Evolutionary conservation across 2,888 invertebrate genomes (phyloP).

Genomic region (Trachelus stipa): DNA sequence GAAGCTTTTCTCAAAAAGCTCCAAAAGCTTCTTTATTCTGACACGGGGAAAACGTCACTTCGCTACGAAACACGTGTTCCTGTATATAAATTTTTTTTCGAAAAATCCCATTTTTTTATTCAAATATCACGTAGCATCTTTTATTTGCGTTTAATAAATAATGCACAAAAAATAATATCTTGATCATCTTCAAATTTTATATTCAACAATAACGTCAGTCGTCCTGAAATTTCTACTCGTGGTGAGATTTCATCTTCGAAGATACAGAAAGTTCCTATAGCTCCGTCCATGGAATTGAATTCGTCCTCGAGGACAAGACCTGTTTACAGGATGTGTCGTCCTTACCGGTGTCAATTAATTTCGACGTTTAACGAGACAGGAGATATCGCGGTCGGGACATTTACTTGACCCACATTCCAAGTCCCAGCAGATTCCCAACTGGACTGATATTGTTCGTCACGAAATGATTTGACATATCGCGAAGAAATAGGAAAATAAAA

Average conservation of each 20-base stretch:
- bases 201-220: not conserved
- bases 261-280: not conserved
- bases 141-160: not conserved
- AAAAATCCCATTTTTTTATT: not conserved
- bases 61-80: not conserved
- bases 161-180: not conserved
- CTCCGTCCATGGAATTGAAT: not conserved
- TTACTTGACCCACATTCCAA: not conserved
- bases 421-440: conserved; percentile 1
- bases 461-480: conserved; percentile 4
- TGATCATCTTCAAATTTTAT: not conserved
- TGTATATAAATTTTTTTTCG: not conserved
- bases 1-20: not conserved
- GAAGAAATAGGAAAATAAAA: not conserved
- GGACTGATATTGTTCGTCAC: conserved; percentile 9
- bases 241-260: not conserved
- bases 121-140: not conserved
- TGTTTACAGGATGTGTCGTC: not conserved
- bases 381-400: not conserved
- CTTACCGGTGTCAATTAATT: not conserved
- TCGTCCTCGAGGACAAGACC: not conserved
- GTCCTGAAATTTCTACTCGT: not conserved
- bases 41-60: not conserved
- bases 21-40: not conserved
- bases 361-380: not conserved